A percentile compares a stretch with the other conserved stretches of the same genome.
These are phyloP conservation scores for Lampris megalopsis DNA, from an alignment of 2,113 vertebrate species.

Conservation along the genomic window DNA sequence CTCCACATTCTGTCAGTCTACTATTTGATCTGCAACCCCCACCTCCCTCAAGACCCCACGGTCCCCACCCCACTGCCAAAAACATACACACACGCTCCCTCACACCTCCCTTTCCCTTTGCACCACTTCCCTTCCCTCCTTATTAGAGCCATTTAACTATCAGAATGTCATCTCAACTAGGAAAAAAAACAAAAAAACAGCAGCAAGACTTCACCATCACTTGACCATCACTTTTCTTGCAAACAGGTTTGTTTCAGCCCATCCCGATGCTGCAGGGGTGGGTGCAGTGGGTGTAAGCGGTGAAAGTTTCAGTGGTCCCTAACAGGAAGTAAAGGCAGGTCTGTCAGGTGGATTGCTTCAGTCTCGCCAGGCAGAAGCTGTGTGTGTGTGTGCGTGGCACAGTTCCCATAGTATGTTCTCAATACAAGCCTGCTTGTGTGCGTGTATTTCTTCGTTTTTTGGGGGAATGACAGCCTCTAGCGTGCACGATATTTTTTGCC, in stretches of 20 bases:
- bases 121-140: constrained; percentile 46
- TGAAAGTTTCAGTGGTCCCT: constrained; percentile 31
- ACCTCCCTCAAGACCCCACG: constrained; percentile 40
- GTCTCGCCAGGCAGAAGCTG: too few relatives aligned
- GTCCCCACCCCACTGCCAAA: constrained; percentile 27
- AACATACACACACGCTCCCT: constrained; percentile 39
- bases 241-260: background rate
- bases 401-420: too few relatives aligned
- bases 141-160: constrained; percentile 55
- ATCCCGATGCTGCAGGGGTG: constrained; percentile 26
- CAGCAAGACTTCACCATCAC: constrained; percentile 52
- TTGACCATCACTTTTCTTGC: constrained; percentile 14
- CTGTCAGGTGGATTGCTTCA: too few relatives aligned
- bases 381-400: too few relatives aligned
- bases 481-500: too few relatives aligned
- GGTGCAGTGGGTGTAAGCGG: constrained; percentile 39
- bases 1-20: constrained; percentile 71
- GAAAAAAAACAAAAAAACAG: constrained; percentile 67
- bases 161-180: constrained; percentile 29
- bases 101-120: background rate
- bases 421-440: too few relatives aligned
- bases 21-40: constrained; percentile 66
- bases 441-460: too few relatives aligned
- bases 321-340: too few relatives aligned
- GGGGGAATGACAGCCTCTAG: too few relatives aligned